A percentile compares a stretch with the other conserved stretches of the same genome.
These are phyloP conservation scores for Aphodius granarius DNA, from an alignment of 2,888 invertebrate genomes.

Conservation along the genomic window DNA sequence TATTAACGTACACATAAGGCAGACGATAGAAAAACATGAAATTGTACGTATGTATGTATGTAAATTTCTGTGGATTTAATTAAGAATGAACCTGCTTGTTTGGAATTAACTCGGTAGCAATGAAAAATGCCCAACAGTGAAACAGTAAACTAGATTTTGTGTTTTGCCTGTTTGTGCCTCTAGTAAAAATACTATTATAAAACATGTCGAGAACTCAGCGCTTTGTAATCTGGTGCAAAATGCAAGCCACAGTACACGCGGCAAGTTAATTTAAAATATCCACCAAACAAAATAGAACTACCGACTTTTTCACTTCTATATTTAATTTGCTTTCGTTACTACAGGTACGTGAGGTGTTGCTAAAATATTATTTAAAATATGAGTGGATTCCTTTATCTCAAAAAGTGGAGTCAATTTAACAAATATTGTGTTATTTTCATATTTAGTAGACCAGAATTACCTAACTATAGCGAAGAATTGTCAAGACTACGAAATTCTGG, in stretches of 20 bases:
- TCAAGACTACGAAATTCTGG: too few species aligned
- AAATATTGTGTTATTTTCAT: too few species aligned
- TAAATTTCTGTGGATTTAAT: neutral
- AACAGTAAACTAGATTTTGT: neutral
- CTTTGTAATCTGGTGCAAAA: neutral
- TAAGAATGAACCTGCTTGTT: neutral
- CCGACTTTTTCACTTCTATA: neutral
- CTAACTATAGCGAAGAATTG: too few species aligned
- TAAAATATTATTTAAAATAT: too few species aligned
- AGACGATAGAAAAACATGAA: neutral
- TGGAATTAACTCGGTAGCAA: neutral
- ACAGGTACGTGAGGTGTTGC: neutral
- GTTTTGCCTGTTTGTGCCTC: neutral
- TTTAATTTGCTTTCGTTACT: neutral
- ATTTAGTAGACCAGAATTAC: too few species aligned
- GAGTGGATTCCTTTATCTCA: too few species aligned
- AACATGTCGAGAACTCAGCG: neutral
- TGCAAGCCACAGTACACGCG: neutral
- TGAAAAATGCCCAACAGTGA: neutral
- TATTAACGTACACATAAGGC: neutral
- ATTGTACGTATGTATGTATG: neutral
- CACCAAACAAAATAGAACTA: neutral
- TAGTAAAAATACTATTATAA: neutral
- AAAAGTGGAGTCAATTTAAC: too few species aligned
- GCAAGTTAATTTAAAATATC: neutral